These are phyloP conservation scores for Martes martes DNA, from an alignment of 2,113 vertebrate genomes.

Conservation along the genomic window DNA sequence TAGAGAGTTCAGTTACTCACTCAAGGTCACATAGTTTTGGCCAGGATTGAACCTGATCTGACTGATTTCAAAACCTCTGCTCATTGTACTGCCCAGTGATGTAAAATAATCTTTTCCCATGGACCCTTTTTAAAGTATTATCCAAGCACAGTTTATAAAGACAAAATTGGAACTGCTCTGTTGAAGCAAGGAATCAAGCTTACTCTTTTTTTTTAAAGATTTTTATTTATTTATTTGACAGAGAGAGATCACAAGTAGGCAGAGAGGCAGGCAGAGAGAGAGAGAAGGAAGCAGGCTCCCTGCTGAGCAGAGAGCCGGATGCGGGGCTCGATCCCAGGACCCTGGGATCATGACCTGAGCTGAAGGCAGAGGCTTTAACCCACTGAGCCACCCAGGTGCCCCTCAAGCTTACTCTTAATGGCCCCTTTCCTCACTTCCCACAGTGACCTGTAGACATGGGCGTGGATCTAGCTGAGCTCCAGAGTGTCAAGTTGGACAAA, in stretches of 20 bases:
- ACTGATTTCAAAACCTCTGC: background rate
- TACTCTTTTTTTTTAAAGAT: background rate
- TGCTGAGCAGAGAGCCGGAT: too few species aligned
- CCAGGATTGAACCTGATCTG: background rate
- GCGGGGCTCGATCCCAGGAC: too few species aligned
- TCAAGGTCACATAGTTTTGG: background rate
- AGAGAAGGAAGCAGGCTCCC: too few species aligned
- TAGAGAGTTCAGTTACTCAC: background rate
- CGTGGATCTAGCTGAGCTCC: background rate
- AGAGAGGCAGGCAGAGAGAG: too few species aligned
- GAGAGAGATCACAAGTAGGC: too few species aligned
- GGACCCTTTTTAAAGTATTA: background rate
- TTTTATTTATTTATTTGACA: too few species aligned
- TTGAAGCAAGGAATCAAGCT: background rate
- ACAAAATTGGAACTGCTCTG: background rate
- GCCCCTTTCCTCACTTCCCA: background rate
- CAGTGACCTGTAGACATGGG: background rate
- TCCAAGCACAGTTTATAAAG: background rate
- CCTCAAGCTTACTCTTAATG: background rate
- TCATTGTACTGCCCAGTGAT: background rate
- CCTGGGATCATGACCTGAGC: too few species aligned
- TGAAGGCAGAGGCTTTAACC: too few species aligned
- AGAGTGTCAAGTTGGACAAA: background rate
- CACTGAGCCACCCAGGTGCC: too few species aligned
- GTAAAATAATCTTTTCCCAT: background rate